Conservation (phyloP, 2,113 vertebrate species). For the Myiozetetes cayanensis region DNA sequence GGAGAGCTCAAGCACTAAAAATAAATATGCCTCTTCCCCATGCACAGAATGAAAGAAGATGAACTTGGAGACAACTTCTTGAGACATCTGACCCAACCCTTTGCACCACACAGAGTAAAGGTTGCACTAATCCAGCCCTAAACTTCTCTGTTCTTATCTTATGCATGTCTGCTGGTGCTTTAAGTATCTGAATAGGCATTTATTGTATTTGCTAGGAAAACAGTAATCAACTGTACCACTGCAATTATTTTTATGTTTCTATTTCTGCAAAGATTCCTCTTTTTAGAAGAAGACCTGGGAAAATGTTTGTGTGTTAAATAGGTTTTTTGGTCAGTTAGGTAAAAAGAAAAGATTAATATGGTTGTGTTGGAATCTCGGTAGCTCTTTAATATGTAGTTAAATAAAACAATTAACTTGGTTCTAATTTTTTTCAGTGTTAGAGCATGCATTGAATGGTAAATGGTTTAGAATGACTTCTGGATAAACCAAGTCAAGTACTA, state of each 20-base stretch:
- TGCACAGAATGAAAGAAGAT: not conserved
- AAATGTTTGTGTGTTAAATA: not conserved
- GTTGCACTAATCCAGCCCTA: not conserved
- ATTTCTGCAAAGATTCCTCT: not conserved
- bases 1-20: not conserved
- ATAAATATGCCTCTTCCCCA: not conserved
- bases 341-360: not conserved
- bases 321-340: conserved; percentile 38
- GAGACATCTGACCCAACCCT: not conserved
- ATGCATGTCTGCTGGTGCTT: not conserved
- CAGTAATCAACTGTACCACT: not conserved
- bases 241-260: not conserved
- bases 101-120: not conserved
- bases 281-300: not conserved
- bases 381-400: conserved; percentile 10
- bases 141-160: not conserved
- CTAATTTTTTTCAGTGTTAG: not conserved
- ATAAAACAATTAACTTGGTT: not conserved
- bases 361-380: not conserved
- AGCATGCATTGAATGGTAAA: not conserved
- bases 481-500: not conserved
- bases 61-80: not conserved
- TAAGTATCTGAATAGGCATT: not conserved
- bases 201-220: not conserved
- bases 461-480: not conserved